A percentile compares a stretch with the other conserved stretches of the same genome.
Evolutionary conservation across 2,113 vertebrate species (phyloP).

Genomic region (Phodopus roborovskii): DNA sequence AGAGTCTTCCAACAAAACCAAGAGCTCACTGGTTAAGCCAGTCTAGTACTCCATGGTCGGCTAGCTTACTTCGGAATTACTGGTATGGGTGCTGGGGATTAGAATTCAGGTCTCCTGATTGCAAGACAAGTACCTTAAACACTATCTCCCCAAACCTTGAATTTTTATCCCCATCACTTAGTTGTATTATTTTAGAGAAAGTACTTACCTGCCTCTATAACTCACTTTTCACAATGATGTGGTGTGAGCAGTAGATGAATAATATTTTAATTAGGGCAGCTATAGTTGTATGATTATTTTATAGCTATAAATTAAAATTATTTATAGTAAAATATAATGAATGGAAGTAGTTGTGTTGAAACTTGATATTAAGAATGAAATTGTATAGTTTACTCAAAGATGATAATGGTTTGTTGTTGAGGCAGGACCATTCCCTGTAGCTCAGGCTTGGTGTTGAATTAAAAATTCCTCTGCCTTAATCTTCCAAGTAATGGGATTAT

Average conservation of each 20-base stretch:
- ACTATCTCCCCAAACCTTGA: not conserved
- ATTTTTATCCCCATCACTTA: not conserved
- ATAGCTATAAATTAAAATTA: not conserved
- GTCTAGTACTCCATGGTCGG: not conserved
- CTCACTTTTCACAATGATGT: not conserved
- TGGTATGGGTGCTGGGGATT: not conserved
- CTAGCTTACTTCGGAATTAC: not conserved
- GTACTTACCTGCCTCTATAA: not conserved
- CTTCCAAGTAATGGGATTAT: not conserved
- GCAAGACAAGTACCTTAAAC: not conserved
- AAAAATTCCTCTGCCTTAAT: not conserved
- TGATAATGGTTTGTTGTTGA: not conserved
- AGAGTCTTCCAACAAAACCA: not conserved
- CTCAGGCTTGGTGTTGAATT: not conserved
- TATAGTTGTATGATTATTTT: constrained; percentile 19
- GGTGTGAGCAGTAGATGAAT: constrained; percentile 43
- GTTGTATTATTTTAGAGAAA: not conserved
- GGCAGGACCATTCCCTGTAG: not conserved
- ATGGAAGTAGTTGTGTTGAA: constrained; percentile 31
- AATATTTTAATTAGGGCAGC: constrained; percentile 38
- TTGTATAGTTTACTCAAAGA: constrained; percentile 34
- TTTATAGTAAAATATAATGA: constrained; percentile 17
- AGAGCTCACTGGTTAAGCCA: not conserved
- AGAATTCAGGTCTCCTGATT: not conserved
- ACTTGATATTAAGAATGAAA: constrained; percentile 26